Evolutionary conservation across 2,888 invertebrate genomes (phyloP), one percentile per base, ranked within the genome.

Genomic region (Caenorhabditis sinica): DNA sequence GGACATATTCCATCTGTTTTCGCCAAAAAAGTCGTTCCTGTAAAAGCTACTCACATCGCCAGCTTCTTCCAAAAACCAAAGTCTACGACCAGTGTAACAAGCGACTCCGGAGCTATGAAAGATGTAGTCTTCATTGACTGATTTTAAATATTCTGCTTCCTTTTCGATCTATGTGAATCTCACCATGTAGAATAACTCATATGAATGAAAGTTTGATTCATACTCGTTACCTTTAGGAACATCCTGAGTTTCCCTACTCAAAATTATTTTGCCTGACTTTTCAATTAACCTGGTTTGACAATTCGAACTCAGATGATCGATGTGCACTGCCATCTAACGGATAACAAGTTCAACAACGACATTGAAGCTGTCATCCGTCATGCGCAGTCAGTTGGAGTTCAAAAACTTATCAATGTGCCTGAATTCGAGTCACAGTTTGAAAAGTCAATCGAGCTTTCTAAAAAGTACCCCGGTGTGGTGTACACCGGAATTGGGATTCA

Each of bases 401-500:
- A 33, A 2, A 80, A 71, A 15, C 87, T 87, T 15, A 84, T 93
- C 1, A 92, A 91, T 1, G 89, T 90, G 3, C 88, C 92, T 9
- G 92, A 93, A 63, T 90, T 86, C 45, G 30, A 72, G 30, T 79
- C 81, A 13, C 91, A 93, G 74, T 92, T 90, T 58, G 83, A 89
- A 8, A 83, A 79, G 20, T 82, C 91, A 23, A 61, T 93, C n/a
- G 76, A 87, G 9, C 69, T 93, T 25, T 58, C 79, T 17, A 66
- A 82, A 8, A 73, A 76, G 45, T 90, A 88, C 87, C 89, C 87
- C 1, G 86, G 82, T 5, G 90, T 89, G 40, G 82, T 90, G 20
- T 75, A 85, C n/a, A 91, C 92, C 0, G 92, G 92, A 43, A 69
- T 93, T 11, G 93, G 93, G 11, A 88, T 93, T 17, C 93, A 93